phyloP scores from a whole-genome alignment of 2,888 invertebrate genomes.

The Prosopocoilus inquinatus region DNA sequence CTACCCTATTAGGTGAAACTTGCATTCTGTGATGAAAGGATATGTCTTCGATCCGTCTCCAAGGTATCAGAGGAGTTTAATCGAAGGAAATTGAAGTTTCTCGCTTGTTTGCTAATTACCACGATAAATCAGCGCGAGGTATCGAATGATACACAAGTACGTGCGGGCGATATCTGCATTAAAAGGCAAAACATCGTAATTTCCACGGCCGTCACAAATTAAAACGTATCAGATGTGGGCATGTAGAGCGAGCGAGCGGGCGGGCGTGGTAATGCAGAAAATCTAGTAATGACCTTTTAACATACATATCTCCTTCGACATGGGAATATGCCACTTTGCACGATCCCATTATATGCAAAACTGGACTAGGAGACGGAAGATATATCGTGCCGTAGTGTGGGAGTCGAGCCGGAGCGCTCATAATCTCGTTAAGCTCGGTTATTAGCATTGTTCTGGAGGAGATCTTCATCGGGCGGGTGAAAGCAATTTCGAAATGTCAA shows the following conservation, averaged over 20 bases:
- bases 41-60: no score
- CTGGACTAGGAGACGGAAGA: conserved; percentile 9
- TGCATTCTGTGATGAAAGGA: no score
- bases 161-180: background rate
- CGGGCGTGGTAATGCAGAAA: background rate
- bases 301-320: conserved; percentile 18
- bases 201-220: background rate
- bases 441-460: no score
- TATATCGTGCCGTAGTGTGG: conserved; percentile 1
- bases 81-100: no score
- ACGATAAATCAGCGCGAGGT: no score
- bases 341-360: conserved; percentile 24
- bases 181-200: conserved; percentile 2
- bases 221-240: conserved; percentile 1
- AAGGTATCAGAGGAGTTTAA: no score
- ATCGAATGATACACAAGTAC: background rate
- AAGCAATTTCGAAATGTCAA: no score
- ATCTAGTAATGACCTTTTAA: conserved; percentile 21
- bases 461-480: no score
- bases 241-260: background rate
- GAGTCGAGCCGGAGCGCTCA: background rate
- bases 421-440: no score
- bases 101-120: no score
- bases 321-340: conserved; percentile 19
- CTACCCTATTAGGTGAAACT: no score